Percentiles rank a stretch among this genome's conserved stretches.
These are phyloP conservation scores for Acipenser oxyrinchus DNA, from an alignment of 2,797 vertebrate genomes.

Conservation along the genomic window DNA sequence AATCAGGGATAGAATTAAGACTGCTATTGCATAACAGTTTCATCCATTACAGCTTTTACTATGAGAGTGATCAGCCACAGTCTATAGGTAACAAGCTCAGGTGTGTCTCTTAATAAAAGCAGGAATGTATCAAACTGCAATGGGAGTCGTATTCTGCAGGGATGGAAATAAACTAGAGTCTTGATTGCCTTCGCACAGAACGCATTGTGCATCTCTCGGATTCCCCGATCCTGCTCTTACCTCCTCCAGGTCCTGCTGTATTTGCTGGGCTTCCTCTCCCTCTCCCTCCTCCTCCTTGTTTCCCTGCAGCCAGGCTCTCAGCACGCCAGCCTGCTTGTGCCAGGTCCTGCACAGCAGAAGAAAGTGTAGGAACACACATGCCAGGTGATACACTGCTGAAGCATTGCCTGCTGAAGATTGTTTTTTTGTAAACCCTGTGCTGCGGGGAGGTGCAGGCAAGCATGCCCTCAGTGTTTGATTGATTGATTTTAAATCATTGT, in stretches of 20 bases:
- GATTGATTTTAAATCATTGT: too few species aligned
- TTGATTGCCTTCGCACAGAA: background rate
- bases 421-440: background rate
- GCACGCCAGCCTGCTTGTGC: conserved; percentile 64
- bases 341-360: conserved; percentile 55
- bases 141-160: background rate
- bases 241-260: conserved; percentile 64
- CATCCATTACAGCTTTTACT: background rate
- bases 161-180: background rate
- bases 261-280: conserved; percentile 24
- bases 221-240: conserved; percentile 40
- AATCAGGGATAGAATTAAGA: too few species aligned
- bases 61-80: background rate
- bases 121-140: background rate
- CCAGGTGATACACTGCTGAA: background rate
- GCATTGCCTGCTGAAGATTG: background rate
- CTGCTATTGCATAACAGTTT: too few species aligned
- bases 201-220: background rate
- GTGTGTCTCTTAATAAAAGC: background rate
- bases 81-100: background rate
- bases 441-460: background rate
- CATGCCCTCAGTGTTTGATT: background rate
- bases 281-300: conserved; percentile 49
- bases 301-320: conserved; percentile 70
- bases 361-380: background rate